Evolutionary conservation across 2,888 invertebrate species (phyloP), one percentile per base, ranked within the genome.

Genomic region (Sarcophaga subvicina): DNA sequence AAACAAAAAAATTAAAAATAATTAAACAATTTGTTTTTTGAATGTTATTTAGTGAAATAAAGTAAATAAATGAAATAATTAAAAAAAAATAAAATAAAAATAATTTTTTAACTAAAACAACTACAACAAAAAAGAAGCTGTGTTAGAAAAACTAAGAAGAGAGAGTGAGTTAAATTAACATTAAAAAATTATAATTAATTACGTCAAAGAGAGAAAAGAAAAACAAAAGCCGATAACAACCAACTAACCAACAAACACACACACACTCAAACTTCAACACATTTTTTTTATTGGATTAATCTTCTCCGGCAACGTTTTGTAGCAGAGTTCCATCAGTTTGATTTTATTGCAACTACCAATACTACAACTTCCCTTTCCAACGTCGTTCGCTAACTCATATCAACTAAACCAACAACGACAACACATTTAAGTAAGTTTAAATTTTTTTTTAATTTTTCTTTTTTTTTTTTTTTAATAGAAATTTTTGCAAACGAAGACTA

Each of bases 371-470:
- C 1, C 8, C 37, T 37, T 37, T 37, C 10, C 37, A 37, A 37
- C 37, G 37, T 37, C 8, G 37, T 37, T 37, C 37, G 37, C 8
- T 37, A 37, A 37, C 37, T 37, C 37, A 37, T 37, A 37, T 5
- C 71, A 11, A 59, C 71, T 47, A 75, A 5, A 49, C 63, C 75
- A 45, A 45, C 69, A 27, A 64, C 66, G 37, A 67, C 63, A 47
- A 73, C 66, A 84, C 20, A 84, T 37, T 37, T 64, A 76, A 84
- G 84, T 84, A 80, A 84, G 80, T 80, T 3, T 12, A 2, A 27
- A 22, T 63, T 20, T 25, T 20, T 20, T 25, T 62, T n/a, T 4
- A 62, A 20, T 20, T 25, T 67, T 37, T 67, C 12, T 37, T 45
- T 37, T 20, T 10, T 14, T 59, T 45, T n/a, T 47, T 10, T 14